Conservation (phyloP, 2,888 invertebrate species). For the Scrobipalpa atriplicella region DNA sequence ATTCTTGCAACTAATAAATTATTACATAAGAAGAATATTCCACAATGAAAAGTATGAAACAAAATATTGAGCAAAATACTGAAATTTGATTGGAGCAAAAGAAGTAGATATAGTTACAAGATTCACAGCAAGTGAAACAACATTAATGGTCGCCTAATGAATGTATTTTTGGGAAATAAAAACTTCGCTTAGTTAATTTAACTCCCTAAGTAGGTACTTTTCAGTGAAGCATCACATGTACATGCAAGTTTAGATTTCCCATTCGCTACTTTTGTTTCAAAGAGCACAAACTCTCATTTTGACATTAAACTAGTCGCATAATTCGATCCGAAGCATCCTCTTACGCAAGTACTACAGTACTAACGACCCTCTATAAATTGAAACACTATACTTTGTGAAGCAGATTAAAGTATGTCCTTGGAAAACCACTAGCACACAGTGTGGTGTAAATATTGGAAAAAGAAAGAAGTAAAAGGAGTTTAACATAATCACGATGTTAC, state of each 20-base stretch:
- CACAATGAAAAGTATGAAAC: neutral
- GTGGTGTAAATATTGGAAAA: neutral
- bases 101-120: too few species aligned
- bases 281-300: neutral
- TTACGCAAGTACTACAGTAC: conserved; percentile 25
- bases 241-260: too few species aligned
- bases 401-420: conserved; percentile 3
- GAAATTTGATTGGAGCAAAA: neutral
- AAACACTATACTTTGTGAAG: conserved; percentile 35
- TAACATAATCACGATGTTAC: neutral
- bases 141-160: too few species aligned
- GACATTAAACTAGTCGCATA: conserved; percentile 11
- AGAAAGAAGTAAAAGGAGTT: neutral
- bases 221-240: too few species aligned
- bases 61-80: neutral
- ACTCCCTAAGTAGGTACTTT: too few species aligned
- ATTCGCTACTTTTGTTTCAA: neutral
- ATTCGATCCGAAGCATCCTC: conserved; percentile 8
- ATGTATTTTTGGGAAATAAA: too few species aligned
- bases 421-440: neutral
- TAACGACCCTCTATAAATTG: conserved; percentile 39
- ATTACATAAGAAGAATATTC: too few species aligned
- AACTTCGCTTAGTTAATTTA: too few species aligned
- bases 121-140: too few species aligned
- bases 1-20: too few species aligned